A percentile compares a stretch with the other conserved stretches of the same genome.
phyloP scores from a whole-genome alignment of 2,888 invertebrate species.

The Drosophila setosimentum region DNA sequence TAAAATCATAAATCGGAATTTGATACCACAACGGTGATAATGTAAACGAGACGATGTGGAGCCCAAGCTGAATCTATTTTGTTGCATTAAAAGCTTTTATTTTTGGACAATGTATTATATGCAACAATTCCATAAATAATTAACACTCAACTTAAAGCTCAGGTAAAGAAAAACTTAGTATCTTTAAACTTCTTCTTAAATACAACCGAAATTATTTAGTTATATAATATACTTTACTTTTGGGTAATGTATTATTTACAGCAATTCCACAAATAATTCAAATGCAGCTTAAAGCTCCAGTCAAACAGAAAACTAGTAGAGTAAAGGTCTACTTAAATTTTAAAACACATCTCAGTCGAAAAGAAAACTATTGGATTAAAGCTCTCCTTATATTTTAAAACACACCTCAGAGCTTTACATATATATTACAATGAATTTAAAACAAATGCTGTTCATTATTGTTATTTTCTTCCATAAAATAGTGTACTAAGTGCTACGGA shows the following conservation, averaged over 20 bases:
- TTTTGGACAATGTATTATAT: background rate
- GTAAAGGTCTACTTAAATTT: background rate
- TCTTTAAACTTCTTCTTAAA: background rate
- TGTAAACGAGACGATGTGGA: slow-evolving; percentile 29
- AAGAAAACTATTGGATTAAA: background rate
- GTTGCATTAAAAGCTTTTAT: slow-evolving; percentile 9
- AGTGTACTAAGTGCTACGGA: background rate
- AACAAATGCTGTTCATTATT: background rate
- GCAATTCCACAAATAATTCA: background rate
- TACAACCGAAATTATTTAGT: background rate
- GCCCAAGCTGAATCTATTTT: slow-evolving; percentile 11
- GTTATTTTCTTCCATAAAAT: background rate
- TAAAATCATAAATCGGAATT: slow-evolving; percentile 59
- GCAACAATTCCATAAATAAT: background rate
- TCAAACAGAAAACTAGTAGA: background rate
- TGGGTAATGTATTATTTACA: background rate
- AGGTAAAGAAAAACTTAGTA: background rate
- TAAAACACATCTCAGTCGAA: background rate
- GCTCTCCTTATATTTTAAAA: background rate
- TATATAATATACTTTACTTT: background rate
- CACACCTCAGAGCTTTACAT: background rate
- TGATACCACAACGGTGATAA: slow-evolving; percentile 39
- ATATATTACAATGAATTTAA: background rate
- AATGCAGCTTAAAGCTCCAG: background rate
- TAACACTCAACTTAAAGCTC: background rate